A percentile compares a stretch with the other conserved stretches of the same genome.
Conservation (phyloP, 1,140 invertebrate genomes). For the Bombus affinis region DNA sequence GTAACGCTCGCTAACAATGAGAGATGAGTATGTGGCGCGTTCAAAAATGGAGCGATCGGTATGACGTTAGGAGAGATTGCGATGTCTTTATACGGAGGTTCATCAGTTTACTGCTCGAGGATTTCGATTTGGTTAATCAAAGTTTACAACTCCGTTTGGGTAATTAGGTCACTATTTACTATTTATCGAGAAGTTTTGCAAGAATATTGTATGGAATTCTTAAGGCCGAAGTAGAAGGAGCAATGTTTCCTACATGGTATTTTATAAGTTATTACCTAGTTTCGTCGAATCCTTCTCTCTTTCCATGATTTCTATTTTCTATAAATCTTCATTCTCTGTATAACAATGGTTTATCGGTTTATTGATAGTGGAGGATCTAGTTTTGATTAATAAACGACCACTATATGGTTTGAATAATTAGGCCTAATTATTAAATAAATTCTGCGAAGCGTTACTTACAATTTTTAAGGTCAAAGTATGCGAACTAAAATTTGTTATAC, state of each 20-base stretch:
- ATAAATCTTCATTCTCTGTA: too few species aligned
- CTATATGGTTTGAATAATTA: background rate
- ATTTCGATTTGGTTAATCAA: background rate
- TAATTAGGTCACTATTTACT: background rate
- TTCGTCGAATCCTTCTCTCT: too few species aligned
- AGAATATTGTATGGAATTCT: background rate
- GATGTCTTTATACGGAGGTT: background rate
- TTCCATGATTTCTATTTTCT: too few species aligned
- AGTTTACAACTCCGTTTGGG: background rate
- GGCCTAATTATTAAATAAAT: background rate
- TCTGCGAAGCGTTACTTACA: background rate
- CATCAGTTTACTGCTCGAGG: background rate
- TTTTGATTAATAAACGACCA: background rate
- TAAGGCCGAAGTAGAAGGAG: background rate
- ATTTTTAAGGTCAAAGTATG: background rate
- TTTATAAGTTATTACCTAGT: too few species aligned
- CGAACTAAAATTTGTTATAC: background rate
- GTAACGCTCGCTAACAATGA: constrained; percentile 16
- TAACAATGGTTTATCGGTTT: background rate
- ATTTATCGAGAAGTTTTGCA: background rate
- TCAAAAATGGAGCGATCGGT: constrained; percentile 8
- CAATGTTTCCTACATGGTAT: too few species aligned
- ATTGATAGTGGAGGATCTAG: background rate
- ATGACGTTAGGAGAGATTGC: background rate
- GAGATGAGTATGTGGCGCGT: background rate